Evolutionary conservation across 2,797 vertebrate genomes (phyloP).

Genomic region (Acipenser transmontanus): DNA sequence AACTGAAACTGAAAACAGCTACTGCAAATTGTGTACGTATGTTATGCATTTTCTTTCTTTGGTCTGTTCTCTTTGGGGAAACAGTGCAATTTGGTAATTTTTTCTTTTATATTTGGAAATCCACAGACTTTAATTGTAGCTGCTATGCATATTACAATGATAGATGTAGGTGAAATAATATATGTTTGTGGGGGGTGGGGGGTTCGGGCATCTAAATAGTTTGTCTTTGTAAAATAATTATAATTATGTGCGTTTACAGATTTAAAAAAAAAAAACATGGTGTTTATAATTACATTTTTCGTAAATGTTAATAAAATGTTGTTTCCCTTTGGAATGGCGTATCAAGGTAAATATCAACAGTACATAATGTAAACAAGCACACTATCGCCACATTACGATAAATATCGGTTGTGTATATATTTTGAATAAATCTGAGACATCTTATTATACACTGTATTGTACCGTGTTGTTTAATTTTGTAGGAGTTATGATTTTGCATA

Average conservation of each 20-base stretch:
- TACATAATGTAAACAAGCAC: slow-evolving; percentile 22
- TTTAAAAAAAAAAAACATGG: neutral
- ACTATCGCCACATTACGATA: slow-evolving; percentile 22
- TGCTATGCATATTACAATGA: slow-evolving; percentile 33
- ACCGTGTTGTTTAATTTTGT: slow-evolving; percentile 75
- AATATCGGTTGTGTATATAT: slow-evolving; percentile 56
- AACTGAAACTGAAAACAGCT: slow-evolving; percentile 29
- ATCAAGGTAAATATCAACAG: slow-evolving; percentile 11
- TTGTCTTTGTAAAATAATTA: slow-evolving; percentile 4
- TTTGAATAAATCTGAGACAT: slow-evolving; percentile 49
- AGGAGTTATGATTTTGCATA: no score
- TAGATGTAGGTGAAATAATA: slow-evolving; percentile 29
- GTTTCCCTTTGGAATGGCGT: slow-evolving; percentile 11
- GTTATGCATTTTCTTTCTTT: slow-evolving; percentile 35
- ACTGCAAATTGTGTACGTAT: slow-evolving; percentile 41
- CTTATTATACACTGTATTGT: slow-evolving; percentile 65
- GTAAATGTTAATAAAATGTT: neutral
- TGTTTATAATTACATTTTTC: slow-evolving; percentile 16
- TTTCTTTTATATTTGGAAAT: slow-evolving; percentile 29
- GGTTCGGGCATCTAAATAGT: slow-evolving; percentile 18
- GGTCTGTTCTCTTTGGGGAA: slow-evolving; percentile 14
- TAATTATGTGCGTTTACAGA: slow-evolving; percentile 1
- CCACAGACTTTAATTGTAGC: slow-evolving; percentile 33
- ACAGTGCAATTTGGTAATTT: slow-evolving; percentile 45
- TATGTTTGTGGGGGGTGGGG: slow-evolving; percentile 21